Evolutionary conservation across 2,888 invertebrate genomes (phyloP).

Genomic region (Andrena flavipes): DNA sequence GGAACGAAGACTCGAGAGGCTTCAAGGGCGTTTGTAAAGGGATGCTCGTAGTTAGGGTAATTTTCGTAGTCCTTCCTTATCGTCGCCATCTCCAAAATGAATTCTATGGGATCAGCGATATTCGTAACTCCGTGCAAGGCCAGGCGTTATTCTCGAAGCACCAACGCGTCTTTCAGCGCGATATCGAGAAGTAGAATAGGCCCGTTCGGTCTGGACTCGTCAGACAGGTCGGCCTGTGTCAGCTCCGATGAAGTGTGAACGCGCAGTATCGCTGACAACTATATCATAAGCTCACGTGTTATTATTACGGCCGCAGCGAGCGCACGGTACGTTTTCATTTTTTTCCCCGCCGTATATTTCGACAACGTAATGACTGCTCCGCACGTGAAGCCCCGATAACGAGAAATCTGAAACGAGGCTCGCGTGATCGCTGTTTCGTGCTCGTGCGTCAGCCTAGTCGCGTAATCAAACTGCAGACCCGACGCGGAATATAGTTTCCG

Average conservation of each 20-base stretch:
- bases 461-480: neutral
- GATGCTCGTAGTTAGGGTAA: too few relatives aligned
- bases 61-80: too few relatives aligned
- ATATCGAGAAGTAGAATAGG: conserved; percentile 39
- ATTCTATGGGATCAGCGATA: too few relatives aligned
- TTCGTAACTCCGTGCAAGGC: neutral
- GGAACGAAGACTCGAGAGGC: too few relatives aligned
- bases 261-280: conserved; percentile 43
- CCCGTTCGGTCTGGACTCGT: conserved; percentile 14
- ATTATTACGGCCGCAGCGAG: neutral
- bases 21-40: too few relatives aligned
- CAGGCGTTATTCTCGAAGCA: neutral
- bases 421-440: conserved; percentile 52
- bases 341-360: conserved; percentile 4
- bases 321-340: conserved; percentile 11
- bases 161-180: neutral
- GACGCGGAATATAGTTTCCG: conserved; percentile 13
- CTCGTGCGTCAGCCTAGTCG: conserved; percentile 16
- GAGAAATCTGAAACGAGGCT: conserved; percentile 25
- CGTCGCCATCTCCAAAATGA: too few relatives aligned
- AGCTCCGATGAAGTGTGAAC: conserved; percentile 49
- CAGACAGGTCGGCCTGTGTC: conserved; percentile 45
- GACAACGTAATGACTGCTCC: conserved; percentile 28
- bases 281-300: conserved; percentile 33
- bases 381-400: conserved; percentile 10